A percentile compares a stretch with the other conserved stretches of the same genome.
Evolutionary conservation across 2,113 vertebrate genomes (phyloP).

Genomic region (Lichenostomus cassidix): DNA sequence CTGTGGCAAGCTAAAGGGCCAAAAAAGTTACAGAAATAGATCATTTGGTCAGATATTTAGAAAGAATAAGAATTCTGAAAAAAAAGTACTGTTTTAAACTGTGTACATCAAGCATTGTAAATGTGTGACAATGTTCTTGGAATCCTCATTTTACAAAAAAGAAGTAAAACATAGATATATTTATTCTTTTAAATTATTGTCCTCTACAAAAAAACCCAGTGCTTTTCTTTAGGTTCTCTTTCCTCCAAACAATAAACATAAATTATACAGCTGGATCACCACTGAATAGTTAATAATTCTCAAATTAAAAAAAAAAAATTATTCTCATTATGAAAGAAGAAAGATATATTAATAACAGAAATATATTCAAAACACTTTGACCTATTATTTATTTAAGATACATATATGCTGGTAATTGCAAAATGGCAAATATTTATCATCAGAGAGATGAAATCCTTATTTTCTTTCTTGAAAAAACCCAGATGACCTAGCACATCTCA

Average conservation of each 20-base stretch:
- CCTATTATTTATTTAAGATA: background rate
- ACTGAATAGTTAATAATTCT: conserved; percentile 3
- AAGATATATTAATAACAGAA: background rate
- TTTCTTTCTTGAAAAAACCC: background rate
- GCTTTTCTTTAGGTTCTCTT: background rate
- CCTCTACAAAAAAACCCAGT: background rate
- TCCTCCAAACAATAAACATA: background rate
- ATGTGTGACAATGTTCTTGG: background rate
- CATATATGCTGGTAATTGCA: background rate
- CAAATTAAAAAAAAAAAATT: background rate
- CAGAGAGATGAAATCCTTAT: background rate
- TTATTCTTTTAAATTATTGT: background rate
- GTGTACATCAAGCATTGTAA: background rate
- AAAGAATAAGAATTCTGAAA: background rate
- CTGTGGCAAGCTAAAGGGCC: background rate
- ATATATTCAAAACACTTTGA: background rate
- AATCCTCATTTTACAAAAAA: background rate
- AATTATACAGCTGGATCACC: background rate
- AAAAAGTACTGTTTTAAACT: background rate
- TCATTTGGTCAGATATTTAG: background rate
- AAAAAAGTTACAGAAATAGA: background rate
- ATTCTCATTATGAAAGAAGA: background rate
- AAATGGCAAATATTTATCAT: background rate
- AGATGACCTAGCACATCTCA: background rate
- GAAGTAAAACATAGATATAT: background rate